A percentile compares a stretch with the other conserved stretches of the same genome.
These are phyloP conservation scores for Trichopoda pennipes DNA, from an alignment of 2,888 invertebrate genomes.

Conservation along the genomic window DNA sequence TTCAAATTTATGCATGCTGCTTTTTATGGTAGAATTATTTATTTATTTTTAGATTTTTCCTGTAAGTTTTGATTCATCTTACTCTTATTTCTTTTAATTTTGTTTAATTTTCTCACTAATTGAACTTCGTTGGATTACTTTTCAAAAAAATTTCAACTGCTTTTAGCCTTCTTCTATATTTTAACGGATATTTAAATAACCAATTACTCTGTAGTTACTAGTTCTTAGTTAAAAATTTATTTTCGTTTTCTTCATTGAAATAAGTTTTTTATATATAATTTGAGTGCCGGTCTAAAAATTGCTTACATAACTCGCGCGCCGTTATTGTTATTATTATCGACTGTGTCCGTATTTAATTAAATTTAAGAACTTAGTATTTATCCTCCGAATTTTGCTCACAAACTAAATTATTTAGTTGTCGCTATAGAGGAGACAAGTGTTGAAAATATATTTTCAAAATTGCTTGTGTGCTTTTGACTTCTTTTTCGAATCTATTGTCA, in stretches of 20 bases:
- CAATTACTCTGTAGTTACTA: no score
- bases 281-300: constrained; percentile 58
- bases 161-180: no score
- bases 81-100: neutral
- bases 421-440: constrained; percentile 46
- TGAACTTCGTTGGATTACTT: no score
- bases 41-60: constrained; percentile 58
- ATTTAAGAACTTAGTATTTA: constrained; percentile 69
- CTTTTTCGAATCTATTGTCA: constrained; percentile 24
- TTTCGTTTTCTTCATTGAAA: neutral
- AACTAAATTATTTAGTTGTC: constrained; percentile 73
- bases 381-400: constrained; percentile 78
- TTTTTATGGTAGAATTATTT: constrained; percentile 54
- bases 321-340: constrained; percentile 60
- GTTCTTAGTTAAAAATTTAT: no score
- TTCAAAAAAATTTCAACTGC: no score
- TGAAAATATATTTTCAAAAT: constrained; percentile 37
- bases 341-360: constrained; percentile 47
- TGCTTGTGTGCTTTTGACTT: neutral
- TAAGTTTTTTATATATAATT: constrained; percentile 37
- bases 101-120: neutral
- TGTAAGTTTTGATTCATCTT: neutral
- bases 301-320: constrained; percentile 71
- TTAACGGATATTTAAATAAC: no score
- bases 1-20: constrained; percentile 50